Evolutionary conservation across 2,888 invertebrate genomes (phyloP), one percentile per base, ranked within the genome.

Genomic region (Eumacrocentrus americanus): DNA sequence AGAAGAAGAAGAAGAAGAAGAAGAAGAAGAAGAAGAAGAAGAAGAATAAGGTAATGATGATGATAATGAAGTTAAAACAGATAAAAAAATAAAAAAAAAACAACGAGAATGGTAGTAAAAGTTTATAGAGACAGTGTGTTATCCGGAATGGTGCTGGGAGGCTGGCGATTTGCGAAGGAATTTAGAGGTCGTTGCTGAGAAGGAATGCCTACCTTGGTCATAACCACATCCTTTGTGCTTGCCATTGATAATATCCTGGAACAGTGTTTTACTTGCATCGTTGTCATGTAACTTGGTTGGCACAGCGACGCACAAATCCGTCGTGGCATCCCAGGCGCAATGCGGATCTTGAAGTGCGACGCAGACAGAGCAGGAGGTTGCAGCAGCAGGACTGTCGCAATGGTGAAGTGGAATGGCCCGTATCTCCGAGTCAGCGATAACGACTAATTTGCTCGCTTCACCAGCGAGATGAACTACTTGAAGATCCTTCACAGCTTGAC

Each of bases 291-390:
- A 83, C 75, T 85, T 82, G 6, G 82, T 81, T 65, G 83, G 83
- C 40, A 85, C 82, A 48, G 84, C 83, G 18, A 85, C 84, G 72
- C 88, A 88, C n/a, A 78, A 75, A 58, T 81, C 79, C 67, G 82
- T 82, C 47, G 82, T 82, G 4, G 89, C 87, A 78, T 95, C 92
- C 98, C 98, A 99, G 16, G 95, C 95, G 82, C 98, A 99, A 80
- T 98, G 95, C 0, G 98, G 98, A 83, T 99, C 98, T 83, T 96
- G 95, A 61, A 97, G 84, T 29, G 89, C 88, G 2, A 98, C 89
- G 81, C 98, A 99, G 70, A 91, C 89, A 66, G 91, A 88, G 83
- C 83, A 91, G 82, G 81, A 81, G 67, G 70, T 71, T 18, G 75
- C 79, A 23, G 72, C 61, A 23, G 72, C 61, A 1, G 68, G 62